These are phyloP conservation scores for Penaeus chinensis DNA, from an alignment of 1,140 invertebrate species.

Conservation along the genomic window DNA sequence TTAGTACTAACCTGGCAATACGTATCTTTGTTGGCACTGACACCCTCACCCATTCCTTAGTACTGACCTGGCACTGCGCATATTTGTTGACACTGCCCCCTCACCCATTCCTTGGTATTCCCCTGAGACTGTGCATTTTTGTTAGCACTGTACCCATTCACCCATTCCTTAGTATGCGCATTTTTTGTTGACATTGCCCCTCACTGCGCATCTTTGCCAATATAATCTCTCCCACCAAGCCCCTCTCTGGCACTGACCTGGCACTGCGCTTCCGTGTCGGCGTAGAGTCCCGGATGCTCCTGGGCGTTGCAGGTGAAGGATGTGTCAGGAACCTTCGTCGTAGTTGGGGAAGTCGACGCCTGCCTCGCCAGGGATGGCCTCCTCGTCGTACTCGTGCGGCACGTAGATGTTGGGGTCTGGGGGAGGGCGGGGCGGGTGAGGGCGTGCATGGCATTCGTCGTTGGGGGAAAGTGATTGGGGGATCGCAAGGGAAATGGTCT, in stretches of 20 bases:
- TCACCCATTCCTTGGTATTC: too few relatives aligned
- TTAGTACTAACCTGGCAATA: too few relatives aligned
- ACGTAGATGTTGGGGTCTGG: slow-evolving; percentile 62
- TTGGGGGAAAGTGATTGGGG: neutral
- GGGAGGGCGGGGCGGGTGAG: neutral
- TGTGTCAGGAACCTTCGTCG: slow-evolving; percentile 68
- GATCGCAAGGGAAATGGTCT: neutral
- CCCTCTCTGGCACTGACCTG: slow-evolving; percentile 67
- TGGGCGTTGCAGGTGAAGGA: slow-evolving; percentile 69
- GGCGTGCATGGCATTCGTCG: neutral
- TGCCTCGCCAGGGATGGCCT: slow-evolving; percentile 68
- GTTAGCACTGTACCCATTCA: too few relatives aligned
- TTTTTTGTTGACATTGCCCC: too few relatives aligned
- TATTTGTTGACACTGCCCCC: too few relatives aligned
- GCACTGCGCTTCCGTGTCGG: slow-evolving; percentile 69
- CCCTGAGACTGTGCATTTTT: too few relatives aligned
- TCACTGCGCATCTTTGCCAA: too few relatives aligned
- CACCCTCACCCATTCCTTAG: too few relatives aligned
- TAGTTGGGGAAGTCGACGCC: slow-evolving; percentile 70
- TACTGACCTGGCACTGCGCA: too few relatives aligned
- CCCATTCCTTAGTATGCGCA: too few relatives aligned
- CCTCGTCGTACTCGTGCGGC: slow-evolving; percentile 61
- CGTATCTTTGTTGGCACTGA: too few relatives aligned
- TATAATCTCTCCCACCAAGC: too few relatives aligned
- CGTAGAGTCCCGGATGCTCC: slow-evolving; percentile 70